Evolutionary conservation across 2,113 vertebrate species (phyloP).

Genomic region (Archilochus colubris): DNA sequence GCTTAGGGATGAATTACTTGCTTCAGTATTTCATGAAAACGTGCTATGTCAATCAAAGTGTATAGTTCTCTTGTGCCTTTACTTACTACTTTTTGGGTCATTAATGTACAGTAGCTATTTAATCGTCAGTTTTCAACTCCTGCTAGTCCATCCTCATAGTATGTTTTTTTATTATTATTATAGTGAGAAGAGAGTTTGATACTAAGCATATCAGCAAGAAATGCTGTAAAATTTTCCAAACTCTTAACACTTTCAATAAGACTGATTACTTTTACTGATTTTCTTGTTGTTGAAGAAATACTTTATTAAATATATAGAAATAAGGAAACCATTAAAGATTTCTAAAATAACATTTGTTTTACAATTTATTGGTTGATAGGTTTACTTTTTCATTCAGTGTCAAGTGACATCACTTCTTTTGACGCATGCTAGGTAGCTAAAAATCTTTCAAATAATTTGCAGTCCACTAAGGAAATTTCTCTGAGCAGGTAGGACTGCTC

Average conservation of each 20-base stretch:
- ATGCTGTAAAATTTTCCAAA: neutral
- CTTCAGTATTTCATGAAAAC: conserved; percentile 32
- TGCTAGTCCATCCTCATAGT: neutral
- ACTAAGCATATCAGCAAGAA: neutral
- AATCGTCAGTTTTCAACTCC: conserved; percentile 3
- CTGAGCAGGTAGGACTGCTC: neutral
- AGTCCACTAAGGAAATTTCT: neutral
- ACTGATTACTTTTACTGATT: neutral
- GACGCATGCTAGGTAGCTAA: neutral
- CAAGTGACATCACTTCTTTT: neutral
- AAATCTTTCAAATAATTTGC: neutral
- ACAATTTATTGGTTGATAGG: neutral
- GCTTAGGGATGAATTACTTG: neutral
- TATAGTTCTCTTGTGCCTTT: neutral
- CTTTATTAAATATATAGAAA: neutral
- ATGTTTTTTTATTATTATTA: neutral
- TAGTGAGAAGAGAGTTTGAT: neutral
- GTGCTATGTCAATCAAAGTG: conserved; percentile 1
- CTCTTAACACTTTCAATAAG: neutral
- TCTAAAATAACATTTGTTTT: neutral
- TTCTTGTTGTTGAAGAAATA: neutral
- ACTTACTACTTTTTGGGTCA: conserved; percentile 22
- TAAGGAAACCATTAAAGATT: neutral
- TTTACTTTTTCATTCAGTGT: neutral
- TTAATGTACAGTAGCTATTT: neutral